A percentile compares a stretch with the other conserved stretches of the same genome.
Conservation (phyloP, 2,113 vertebrate genomes). For the Malurus elegans region DNA sequence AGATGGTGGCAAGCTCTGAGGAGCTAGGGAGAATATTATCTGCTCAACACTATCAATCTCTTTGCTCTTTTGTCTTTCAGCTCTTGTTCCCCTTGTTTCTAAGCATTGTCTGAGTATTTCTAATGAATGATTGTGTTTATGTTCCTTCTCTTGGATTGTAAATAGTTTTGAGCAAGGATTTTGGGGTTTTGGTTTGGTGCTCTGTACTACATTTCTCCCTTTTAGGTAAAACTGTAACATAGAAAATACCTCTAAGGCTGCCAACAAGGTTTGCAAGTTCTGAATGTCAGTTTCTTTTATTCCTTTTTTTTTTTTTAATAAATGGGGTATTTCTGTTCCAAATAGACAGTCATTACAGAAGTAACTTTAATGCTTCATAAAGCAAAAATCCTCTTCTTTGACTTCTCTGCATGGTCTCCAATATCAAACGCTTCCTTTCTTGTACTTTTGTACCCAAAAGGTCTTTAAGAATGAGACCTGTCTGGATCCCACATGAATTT, state of each 20-base stretch:
- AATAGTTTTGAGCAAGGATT: background rate
- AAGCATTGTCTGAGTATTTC: background rate
- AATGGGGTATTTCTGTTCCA: background rate
- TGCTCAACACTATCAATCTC: background rate
- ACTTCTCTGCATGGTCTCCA: conserved; percentile 36
- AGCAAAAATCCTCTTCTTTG: conserved; percentile 23
- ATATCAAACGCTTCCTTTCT: conserved; percentile 36
- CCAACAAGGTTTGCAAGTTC: background rate
- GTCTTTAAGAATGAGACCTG: conserved; percentile 45
- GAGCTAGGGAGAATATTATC: background rate
- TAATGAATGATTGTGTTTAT: background rate
- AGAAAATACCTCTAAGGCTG: background rate
- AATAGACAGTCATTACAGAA: conserved; percentile 25
- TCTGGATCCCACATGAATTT: conserved; percentile 35
- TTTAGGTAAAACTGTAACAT: background rate
- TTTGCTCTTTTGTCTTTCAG: background rate
- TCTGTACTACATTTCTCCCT: background rate
- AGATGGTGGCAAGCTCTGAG: background rate
- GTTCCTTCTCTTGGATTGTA: background rate
- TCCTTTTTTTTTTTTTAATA: background rate
- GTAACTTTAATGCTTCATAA: conserved; percentile 34
- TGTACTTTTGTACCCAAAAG: conserved; percentile 30
- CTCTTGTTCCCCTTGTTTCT: background rate
- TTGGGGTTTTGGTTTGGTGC: background rate
- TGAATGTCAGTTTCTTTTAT: background rate